These are phyloP conservation scores for Macrotrachela quadricornifera DNA, from an alignment of 1,140 invertebrate species.

Conservation along the genomic window DNA sequence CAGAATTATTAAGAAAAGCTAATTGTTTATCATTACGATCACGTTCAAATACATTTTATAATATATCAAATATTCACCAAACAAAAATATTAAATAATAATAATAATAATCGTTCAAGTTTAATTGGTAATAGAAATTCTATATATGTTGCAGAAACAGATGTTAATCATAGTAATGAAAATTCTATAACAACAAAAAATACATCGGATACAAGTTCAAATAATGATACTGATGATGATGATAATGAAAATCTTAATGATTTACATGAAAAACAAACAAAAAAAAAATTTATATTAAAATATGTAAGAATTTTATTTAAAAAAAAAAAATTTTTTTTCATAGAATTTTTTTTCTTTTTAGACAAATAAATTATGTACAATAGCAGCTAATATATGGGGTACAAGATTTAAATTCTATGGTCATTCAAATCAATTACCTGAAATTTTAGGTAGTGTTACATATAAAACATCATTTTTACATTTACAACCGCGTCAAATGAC, in stretches of 20 bases:
- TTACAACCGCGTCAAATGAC: slow-evolving; percentile 96
- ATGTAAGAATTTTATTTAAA: slow-evolving; percentile 48
- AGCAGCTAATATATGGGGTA: slow-evolving; percentile 82
- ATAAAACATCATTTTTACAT: slow-evolving; percentile 85
- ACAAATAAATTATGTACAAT: too few species aligned
- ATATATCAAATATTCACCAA: too few species aligned
- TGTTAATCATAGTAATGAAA: slow-evolving; percentile 13
- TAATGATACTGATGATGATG: slow-evolving; percentile 25
- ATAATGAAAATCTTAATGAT: slow-evolving; percentile 38
- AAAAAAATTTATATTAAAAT: slow-evolving; percentile 43
- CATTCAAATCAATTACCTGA: slow-evolving; percentile 50
- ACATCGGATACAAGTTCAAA: slow-evolving; percentile 4
- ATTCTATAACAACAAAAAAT: background rate
- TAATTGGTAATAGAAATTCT: too few species aligned
- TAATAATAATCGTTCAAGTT: too few species aligned
- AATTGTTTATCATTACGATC: too few species aligned
- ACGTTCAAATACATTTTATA: too few species aligned
- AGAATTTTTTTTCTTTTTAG: too few species aligned
- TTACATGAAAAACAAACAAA: slow-evolving; percentile 69
- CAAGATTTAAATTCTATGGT: slow-evolving; percentile 88
- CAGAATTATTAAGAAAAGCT: too few species aligned
- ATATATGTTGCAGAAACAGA: background rate
- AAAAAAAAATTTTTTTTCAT: slow-evolving; percentile 40
- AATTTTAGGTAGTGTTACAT: slow-evolving; percentile 77
- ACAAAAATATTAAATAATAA: too few species aligned